A percentile compares a stretch with the other conserved stretches of the same genome.
Evolutionary conservation across 2,888 invertebrate species (phyloP).

Genomic region (Rutpela maculata): DNA sequence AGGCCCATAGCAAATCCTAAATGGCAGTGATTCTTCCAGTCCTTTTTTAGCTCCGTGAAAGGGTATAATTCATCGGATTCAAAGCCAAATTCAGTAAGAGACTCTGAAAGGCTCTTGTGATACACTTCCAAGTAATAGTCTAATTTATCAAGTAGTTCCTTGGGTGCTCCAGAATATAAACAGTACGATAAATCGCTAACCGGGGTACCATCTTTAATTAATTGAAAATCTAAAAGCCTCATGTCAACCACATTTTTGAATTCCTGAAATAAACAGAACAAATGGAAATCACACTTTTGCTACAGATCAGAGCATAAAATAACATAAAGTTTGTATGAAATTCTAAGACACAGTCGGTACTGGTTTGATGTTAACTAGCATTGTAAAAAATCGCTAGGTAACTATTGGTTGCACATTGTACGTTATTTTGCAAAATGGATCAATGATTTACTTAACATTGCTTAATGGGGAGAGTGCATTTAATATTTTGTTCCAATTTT

Average conservation of each 20-base stretch:
- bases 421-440: too few relatives aligned
- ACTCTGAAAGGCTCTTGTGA: conserved; percentile 61
- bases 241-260: conserved; percentile 37
- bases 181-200: conserved; percentile 66
- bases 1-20: conserved; percentile 51
- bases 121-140: conserved; percentile 64
- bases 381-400: too few relatives aligned
- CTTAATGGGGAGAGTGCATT: too few relatives aligned
- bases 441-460: too few relatives aligned
- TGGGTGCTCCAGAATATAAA: conserved; percentile 64
- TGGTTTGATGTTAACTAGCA: too few relatives aligned
- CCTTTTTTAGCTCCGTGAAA: conserved; percentile 53
- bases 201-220: conserved; percentile 57
- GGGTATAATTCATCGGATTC: conserved; percentile 63
- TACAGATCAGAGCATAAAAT: too few relatives aligned
- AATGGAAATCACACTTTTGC: background rate
- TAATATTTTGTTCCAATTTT: too few relatives aligned
- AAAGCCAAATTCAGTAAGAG: conserved; percentile 58
- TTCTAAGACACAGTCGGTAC: too few relatives aligned
- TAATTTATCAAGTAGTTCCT: conserved; percentile 60
- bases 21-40: conserved; percentile 56
- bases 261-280: conserved; percentile 12
- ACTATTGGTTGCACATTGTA: too few relatives aligned
- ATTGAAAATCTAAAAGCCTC: conserved; percentile 63
- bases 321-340: too few relatives aligned